Percentiles rank a stretch among this genome's conserved stretches.
Evolutionary conservation across 64 coral and sea anemone species (phyloP).

Genomic region (Exaiptasia diaphana): DNA sequence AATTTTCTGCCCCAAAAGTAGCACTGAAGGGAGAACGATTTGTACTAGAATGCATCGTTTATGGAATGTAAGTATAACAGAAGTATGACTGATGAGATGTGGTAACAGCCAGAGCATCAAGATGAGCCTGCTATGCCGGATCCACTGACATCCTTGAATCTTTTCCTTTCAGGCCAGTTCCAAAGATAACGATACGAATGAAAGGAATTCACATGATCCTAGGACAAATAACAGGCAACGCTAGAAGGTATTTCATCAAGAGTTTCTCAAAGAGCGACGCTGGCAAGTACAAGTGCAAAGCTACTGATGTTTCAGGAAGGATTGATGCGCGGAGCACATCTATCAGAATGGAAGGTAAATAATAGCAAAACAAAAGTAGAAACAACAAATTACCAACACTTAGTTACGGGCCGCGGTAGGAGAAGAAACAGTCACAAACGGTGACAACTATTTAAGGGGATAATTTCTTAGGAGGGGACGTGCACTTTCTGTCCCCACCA

Average conservation of each 20-base stretch:
- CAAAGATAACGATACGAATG: slow-evolving; percentile 61
- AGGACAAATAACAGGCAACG: slow-evolving; percentile 60
- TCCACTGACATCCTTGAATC: background rate
- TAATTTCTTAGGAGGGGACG: too few species aligned
- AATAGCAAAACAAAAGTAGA: background rate
- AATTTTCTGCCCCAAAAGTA: slow-evolving; percentile 40
- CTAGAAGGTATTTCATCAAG: slow-evolving; percentile 53
- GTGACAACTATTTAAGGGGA: background rate
- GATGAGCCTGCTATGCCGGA: background rate
- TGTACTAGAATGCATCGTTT: slow-evolving; percentile 79
- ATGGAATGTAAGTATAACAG: slow-evolving; percentile 64
- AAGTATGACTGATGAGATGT: background rate
- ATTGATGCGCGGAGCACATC: slow-evolving; percentile 27
- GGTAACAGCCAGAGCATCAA: background rate
- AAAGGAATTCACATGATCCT: slow-evolving; percentile 61
- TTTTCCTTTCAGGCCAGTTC: slow-evolving; percentile 50
- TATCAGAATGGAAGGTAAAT: slow-evolving; percentile 78
- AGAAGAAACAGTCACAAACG: background rate
- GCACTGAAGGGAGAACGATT: slow-evolving; percentile 78
- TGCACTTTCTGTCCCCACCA: too few species aligned
- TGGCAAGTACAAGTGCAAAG: slow-evolving; percentile 81
- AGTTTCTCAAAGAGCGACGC: slow-evolving; percentile 55
- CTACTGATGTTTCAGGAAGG: slow-evolving; percentile 43
- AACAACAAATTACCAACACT: background rate
- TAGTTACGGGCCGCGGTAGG: background rate